Conservation (phyloP, 2,797 vertebrate genomes). For the Heteromormyrus szaboi region DNA sequence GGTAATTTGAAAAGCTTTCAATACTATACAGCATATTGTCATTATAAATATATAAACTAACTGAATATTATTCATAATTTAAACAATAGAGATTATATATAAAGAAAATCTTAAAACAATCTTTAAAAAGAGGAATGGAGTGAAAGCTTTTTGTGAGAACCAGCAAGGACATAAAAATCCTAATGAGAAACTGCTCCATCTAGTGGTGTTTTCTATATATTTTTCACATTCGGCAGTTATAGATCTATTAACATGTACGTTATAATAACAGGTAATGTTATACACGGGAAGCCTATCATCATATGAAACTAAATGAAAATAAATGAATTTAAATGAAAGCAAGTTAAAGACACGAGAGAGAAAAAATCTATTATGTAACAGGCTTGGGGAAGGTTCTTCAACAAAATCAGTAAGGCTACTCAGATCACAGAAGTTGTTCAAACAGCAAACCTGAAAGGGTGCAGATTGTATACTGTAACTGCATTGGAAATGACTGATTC, state of each 20-base stretch:
- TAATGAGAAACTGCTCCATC: neutral
- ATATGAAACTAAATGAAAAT: neutral
- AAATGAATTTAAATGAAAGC: neutral
- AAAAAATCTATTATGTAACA: neutral
- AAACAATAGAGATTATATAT: neutral
- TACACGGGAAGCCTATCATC: neutral
- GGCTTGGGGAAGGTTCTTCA: neutral
- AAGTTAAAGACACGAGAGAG: neutral
- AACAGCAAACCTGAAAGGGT: neutral
- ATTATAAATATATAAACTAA: neutral
- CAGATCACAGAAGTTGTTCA: neutral
- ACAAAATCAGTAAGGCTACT: neutral
- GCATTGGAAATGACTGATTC: neutral
- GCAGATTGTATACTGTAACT: neutral
- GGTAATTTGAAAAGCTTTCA: neutral
- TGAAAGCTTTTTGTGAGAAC: neutral
- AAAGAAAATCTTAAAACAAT: neutral
- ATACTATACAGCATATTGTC: neutral
- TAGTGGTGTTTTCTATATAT: neutral
- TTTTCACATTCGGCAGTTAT: neutral
- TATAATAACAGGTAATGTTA: neutral
- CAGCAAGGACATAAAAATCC: neutral
- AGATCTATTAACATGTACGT: neutral
- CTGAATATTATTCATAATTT: neutral
- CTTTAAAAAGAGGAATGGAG: neutral